Base-by-base conservation (phyloP, 2,113 vertebrate genomes). In the Bolborhynchus lineola region DNA sequence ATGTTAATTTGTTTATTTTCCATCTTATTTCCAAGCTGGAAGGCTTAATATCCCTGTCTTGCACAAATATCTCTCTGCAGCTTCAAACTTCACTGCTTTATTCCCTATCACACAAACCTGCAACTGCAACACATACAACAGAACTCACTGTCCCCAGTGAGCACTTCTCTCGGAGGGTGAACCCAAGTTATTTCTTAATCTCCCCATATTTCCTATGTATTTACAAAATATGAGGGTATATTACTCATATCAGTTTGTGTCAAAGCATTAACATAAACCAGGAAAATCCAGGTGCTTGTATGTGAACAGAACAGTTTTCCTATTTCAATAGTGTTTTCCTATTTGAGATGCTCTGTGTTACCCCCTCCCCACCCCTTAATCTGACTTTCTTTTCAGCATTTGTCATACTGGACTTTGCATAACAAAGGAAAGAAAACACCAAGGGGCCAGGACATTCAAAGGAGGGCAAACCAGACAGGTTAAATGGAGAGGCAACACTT, bases 311-410 rank as follows among this genome's bases (percentile, higher is more conserved):
- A 77, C 7, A 76, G 23, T 10, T 53, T 67, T 74, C 19, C 31
- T 53, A 19, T 62, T 92, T 83, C 53, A 92, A 79, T 29, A 42
- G 8, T 11, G 10, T 65, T 65, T 33, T 93, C 26, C 8, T 81
- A 11, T 70, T 57, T 77, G 69, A 84, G 26, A 31, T 70, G 16
- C 5, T 81, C 14, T 74, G 9, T 65, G 29, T 55, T 77, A 5
- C 23, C 19, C 3, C 4, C 4, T 13, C 23, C 2, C 13, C 1
- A 20, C 7, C 4, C 25, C 29, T 60, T 25, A 60, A 55, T 25
- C 9, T 2, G 4, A 10, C 11, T 77, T 74, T 72, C 24, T 72
- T 25, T 62, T 67, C 55, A n/a, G 42, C 33, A 44, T 67, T 74
- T 55, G 20, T 25, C 83, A 81, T 35, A 64, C 21, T 17, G 28